A percentile compares a stretch with the other conserved stretches of the same genome.
Evolutionary conservation across 2,797 vertebrate genomes (phyloP).

Genomic region (Crocidura indochinensis): DNA sequence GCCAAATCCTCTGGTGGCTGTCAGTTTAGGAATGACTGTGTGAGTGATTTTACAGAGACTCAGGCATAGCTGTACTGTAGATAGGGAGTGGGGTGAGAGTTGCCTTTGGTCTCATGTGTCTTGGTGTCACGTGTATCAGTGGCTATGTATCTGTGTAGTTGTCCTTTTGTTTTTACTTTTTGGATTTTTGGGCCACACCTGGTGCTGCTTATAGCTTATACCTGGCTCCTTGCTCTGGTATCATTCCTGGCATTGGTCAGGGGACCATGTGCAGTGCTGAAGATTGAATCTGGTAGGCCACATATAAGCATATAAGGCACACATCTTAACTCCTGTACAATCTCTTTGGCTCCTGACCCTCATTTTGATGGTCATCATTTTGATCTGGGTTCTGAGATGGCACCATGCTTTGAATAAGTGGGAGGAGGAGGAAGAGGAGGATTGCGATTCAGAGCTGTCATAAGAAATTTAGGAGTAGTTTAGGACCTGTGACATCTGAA

Average conservation of each 20-base stretch:
- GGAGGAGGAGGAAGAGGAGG: too few species aligned
- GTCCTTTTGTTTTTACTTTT: not conserved
- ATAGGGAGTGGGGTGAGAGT: not conserved
- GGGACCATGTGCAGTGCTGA: too few species aligned
- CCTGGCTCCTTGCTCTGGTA: too few species aligned
- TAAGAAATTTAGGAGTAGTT: not conserved
- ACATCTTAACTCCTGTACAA: too few species aligned
- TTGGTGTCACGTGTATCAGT: fast-evolving
- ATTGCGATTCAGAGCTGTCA: not conserved
- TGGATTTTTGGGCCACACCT: too few species aligned
- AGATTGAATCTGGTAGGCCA: too few species aligned
- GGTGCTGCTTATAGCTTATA: too few species aligned
- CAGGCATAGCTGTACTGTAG: not conserved
- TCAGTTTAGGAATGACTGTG: not conserved
- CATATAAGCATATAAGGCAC: too few species aligned
- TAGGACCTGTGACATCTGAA: not conserved
- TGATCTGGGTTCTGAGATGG: not conserved
- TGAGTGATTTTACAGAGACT: not conserved
- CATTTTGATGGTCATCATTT: too few species aligned
- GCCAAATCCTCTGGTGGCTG: not conserved
- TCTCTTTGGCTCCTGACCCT: not conserved
- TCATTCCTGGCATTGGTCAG: too few species aligned
- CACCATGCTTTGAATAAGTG: not conserved
- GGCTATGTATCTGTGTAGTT: not conserved
- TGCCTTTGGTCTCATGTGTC: not conserved